Evolutionary conservation across 2,797 vertebrate species (phyloP).

Genomic region (Tadarida brasiliensis): DNA sequence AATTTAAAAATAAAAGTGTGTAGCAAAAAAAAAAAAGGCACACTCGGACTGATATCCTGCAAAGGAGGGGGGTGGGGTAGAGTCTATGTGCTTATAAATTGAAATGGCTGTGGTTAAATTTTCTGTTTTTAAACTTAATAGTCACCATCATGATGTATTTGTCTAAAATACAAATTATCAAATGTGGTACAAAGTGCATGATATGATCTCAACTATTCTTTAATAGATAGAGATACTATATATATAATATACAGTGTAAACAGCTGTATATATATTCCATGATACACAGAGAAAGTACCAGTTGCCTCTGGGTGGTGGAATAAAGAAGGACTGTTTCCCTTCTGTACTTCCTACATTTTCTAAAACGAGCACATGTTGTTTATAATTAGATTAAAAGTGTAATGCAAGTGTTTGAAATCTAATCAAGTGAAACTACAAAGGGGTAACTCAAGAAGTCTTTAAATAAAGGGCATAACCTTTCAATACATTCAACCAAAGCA

Average conservation of each 20-base stretch:
- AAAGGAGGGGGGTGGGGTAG: rapidly evolving
- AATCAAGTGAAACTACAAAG: conserved; percentile 3
- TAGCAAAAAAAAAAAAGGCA: background rate
- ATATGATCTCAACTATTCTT: background rate
- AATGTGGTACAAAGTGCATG: background rate
- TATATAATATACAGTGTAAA: background rate
- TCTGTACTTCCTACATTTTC: background rate
- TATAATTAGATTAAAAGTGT: conserved; percentile 8
- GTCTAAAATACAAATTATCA: background rate
- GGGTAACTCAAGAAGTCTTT: conserved; percentile 1
- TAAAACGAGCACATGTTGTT: background rate
- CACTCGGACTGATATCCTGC: background rate
- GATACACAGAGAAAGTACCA: background rate
- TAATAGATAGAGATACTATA: background rate
- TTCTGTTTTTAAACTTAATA: background rate
- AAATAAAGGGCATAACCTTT: conserved; percentile 47
- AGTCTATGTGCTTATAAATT: background rate
- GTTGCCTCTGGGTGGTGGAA: background rate
- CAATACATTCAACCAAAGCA: background rate
- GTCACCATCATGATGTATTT: background rate
- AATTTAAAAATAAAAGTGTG: background rate
- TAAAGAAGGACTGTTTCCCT: background rate
- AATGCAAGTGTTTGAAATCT: background rate
- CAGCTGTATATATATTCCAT: background rate
- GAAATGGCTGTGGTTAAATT: background rate